Base-by-base conservation (phyloP, 2,113 vertebrate genomes). In the Epinephelus lanceolatus region DNA sequence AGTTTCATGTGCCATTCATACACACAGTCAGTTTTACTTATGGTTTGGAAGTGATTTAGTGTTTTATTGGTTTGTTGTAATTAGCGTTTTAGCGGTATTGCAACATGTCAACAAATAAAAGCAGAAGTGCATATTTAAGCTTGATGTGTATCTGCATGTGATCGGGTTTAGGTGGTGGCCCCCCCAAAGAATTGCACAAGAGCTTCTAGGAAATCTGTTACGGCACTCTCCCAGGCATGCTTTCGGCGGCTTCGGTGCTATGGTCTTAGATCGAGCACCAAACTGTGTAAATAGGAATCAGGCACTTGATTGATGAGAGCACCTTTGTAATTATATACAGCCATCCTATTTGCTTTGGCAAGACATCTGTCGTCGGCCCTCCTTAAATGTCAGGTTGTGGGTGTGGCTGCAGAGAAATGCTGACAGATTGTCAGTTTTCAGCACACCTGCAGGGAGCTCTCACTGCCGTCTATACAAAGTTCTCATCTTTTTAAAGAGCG, bases 271-370 rank as follows among this genome's bases (percentile, higher is more conserved):
- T 78, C 67, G 67, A 74, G 86, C 74, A 53, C 47, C 76, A 81
- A 87, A 89, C 65, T 85, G 86, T 89, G 89, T 91, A 88, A 93
- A 93, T 90, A 88, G 23, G 73, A 91, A 91, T 87, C 76, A 65
- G 76, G 68, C 56, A 12, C 59, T 78, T 93, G 93, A 94, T 94
- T 91, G 91, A 95, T 91, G 91, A 84, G 84, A 76, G 84, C 88
- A 86, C 91, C 94, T 94, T 91, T 91, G 88, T 92, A 94, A 94
- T 93, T 89, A 91, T 86, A 92, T 86, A 74, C 86, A 89, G 87
- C 75, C 75, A 9, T 91, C 76, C 74, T 87, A 87, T 94, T 94
- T 93, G 90, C 89, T 93, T 94, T 93, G 93, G 93, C 91, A 81
- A 84, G 90, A 88, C 90, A 88, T 94, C 94, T 93, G 87, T 95